Conservation (phyloP, 2,797 vertebrate genomes). For the Sternotherus odoratus region DNA sequence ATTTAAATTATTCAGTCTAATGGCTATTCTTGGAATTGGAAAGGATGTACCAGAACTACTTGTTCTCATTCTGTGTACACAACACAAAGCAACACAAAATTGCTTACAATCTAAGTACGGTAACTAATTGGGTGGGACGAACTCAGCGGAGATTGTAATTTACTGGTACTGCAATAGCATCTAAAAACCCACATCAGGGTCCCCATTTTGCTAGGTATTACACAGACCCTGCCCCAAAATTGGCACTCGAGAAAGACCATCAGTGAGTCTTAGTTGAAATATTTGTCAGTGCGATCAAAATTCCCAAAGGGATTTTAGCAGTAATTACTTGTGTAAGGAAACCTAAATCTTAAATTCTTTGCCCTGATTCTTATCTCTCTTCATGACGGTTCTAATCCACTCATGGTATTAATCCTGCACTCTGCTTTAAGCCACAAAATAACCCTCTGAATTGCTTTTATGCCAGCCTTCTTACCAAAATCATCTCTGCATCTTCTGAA, state of each 20-base stretch:
- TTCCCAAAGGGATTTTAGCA: not conserved
- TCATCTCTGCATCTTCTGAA: fast-evolving
- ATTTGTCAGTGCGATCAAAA: not conserved
- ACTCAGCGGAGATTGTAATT: not conserved
- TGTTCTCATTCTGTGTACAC: fast-evolving
- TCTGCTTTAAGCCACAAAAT: fast-evolving
- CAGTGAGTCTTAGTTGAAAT: not conserved
- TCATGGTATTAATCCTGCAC: not conserved
- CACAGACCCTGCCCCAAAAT: not conserved
- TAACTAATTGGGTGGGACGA: fast-evolving
- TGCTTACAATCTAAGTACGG: fast-evolving
- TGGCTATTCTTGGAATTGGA: not conserved
- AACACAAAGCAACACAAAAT: fast-evolving
- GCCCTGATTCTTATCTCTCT: not conserved
- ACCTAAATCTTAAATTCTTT: not conserved
- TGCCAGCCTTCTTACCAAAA: not conserved
- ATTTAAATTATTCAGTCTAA: fast-evolving
- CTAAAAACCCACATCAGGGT: not conserved
- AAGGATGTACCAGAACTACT: fast-evolving
- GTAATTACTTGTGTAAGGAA: not conserved
- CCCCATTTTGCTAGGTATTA: not conserved
- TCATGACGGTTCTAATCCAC: not conserved
- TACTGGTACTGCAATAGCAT: fast-evolving
- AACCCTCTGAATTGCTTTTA: fast-evolving
- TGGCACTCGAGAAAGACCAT: not conserved